Base-by-base conservation (phyloP, 64 coral and sea anemone genomes). In the Actinia tenebrosa region DNA sequence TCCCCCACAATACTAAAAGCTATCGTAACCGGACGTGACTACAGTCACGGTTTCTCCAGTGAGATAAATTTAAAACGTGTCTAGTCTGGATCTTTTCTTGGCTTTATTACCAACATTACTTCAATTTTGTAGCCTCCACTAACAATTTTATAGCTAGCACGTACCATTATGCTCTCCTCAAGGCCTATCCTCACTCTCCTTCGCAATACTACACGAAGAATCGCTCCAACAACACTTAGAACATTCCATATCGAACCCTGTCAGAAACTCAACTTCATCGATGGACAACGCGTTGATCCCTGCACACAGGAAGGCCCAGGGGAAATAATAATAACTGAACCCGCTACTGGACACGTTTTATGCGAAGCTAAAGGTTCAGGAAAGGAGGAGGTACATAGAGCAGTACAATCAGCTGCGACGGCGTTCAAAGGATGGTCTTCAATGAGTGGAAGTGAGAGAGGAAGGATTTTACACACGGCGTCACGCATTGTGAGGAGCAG, bases 391-490 rank as follows among this genome's bases (percentile, higher is more conserved):
- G 93, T 98, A 13, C 80, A 95, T 78, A 79, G 88, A 7, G 96
- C 96, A 1, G 96, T 98, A 17, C 53, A 14, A 45, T 90, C 96
- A 14, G 96, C 96, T 42, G 84, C 56, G 30, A 56, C 88, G 22
- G 92, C 96, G 46, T 98, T 91, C 86, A 84, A 23, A n/a, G 79
- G 52, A 16, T 98, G 96, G 96, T 95, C 96, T n/a, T 64, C 77
- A 14, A 88, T 89, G 82, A 84, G 87, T 82, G 92, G 96, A 10
- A 90, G 91, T 44, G 93, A 98, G 60, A 81, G 93, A 56, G 96
- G 90, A 14, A 90, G 86, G 22, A 44, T 95, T 60, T 82, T 98
- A 5, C 86, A 87, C 20, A 58, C 84, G 16, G 90, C 89, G 26
- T 93, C 96, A 44, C 78, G 66, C 61, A 92, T 98, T 63, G 89